Base-by-base conservation (phyloP, 2,888 invertebrate genomes). In the Brassicogethes aeneus region DNA sequence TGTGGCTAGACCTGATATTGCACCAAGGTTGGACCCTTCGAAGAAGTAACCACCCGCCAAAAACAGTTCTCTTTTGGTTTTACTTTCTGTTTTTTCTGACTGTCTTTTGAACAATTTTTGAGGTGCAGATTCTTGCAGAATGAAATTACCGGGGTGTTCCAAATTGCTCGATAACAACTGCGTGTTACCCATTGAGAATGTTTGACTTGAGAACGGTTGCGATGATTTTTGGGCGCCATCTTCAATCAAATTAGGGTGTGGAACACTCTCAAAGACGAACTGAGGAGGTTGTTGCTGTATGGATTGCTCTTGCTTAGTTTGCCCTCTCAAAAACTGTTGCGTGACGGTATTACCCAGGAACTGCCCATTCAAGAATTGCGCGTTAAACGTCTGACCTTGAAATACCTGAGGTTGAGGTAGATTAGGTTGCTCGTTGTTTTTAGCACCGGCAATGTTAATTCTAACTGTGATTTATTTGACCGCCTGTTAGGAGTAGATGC, bases 1-100 rank as follows among this genome's bases (percentile, higher is more conserved):
- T 40, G 79, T 82, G 1, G 85, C 80, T 16, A 86, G 69, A 1
- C 86, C 81, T n/a, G n/a, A n/a, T n/a, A n/a, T n/a, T n/a, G n/a
- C n/a, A 1, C 15, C 35, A n/a, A 48, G 30, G 2, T 39, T 36
- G 3, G 40, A 16, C n/a, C 51, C 53, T 49, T 85, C 82, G 0
- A 83, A 69, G 35, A 85, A 67, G 1, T 80, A 75, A 0, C 83
- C 85, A 46, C 84, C 83, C 0, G 77, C 73, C 3, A 85, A 59
- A 0, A 82, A 71, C 16, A 85, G 61, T 1, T 80, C 85, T 1
- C 85, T 75, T 52, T 85, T 84, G 37, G 73, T 73, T 55, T 72
- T 77, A 61, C 43, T 49, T 2, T 48, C 10, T 5, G 23, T 7
- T 23, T 23, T 10, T 5, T 5, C 10, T 5, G 2, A 15, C 16